Evolutionary conservation across 2,888 invertebrate genomes (phyloP), one percentile per base, ranked within the genome.

Genomic region (Dascillus cervinus): DNA sequence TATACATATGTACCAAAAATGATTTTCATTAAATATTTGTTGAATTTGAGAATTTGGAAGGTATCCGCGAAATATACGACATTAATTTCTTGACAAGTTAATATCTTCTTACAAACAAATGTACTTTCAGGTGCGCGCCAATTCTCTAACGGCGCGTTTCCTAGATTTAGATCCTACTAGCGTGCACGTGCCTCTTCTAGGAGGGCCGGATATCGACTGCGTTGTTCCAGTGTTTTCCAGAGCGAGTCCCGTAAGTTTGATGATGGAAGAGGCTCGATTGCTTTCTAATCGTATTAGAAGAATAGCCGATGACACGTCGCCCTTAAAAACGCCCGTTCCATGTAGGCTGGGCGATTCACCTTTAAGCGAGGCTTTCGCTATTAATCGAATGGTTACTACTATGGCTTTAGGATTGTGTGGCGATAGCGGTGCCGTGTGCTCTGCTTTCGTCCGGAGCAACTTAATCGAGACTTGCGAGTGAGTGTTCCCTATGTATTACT

Each of bases 151-250:
- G 22, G 73, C 77, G 10, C 71, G 74, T 43, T 69, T 71, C 13
- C 58, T 73, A 65, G 68, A 67, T 22, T 49, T 77, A 32, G 72
- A 77, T 50, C 76, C 77, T 2, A 50, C 64, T 19, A 59, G 67
- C 33, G 72, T 78, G 3, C 69, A 72, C 46, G 71, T 77, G n/a
- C 79, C 81, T 1, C 70, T 82, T 2, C 34, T 65, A 13, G 80
- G 81, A 26, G 81, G 81, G 5, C 79, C 79, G 56, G 73, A 79
- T 39, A 70, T 73, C 11, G 69, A 74, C 36, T 74, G 76, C 19
- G 72, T 78, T 37, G 69, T 81, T 29, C 81, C 81, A 1, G 56
- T 82, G 14, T 70, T 79, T 39, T 77, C 77, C 4, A 72, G 74
- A 53, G 65, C 70, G 13, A 64, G 62, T 4, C 77, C 78, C 1